These are phyloP conservation scores for Siphlonurus alternatus DNA, from an alignment of 2,888 invertebrate genomes.

Conservation along the genomic window DNA sequence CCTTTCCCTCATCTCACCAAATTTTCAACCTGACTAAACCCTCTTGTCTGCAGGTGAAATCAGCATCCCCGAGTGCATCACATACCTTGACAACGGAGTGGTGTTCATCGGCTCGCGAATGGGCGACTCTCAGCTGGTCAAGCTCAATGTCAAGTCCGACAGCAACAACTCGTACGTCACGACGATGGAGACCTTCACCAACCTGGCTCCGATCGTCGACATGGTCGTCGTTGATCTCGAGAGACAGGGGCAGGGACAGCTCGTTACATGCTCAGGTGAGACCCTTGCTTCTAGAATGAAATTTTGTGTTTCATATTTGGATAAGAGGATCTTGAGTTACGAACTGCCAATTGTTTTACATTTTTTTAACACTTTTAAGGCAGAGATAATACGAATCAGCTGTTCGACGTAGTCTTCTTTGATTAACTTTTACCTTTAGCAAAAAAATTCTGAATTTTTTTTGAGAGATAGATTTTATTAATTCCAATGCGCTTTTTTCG, in stretches of 20 bases:
- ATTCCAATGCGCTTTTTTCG: no score
- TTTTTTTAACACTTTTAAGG: not conserved
- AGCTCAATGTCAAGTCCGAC: constrained; percentile 68
- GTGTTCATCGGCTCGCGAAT: constrained; percentile 90
- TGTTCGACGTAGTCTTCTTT: no score
- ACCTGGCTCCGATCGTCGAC: constrained; percentile 93
- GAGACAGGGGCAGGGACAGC: constrained; percentile 90
- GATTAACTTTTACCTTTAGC: no score
- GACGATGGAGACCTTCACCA: constrained; percentile 91
- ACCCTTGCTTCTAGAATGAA: not conserved
- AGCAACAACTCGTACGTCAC: constrained; percentile 79
- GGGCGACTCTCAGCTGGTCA: constrained; percentile 91
- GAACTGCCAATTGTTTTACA: no score
- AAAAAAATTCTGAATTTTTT: no score
- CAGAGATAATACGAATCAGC: no score
- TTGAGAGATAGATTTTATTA: no score
- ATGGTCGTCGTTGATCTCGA: constrained; percentile 97
- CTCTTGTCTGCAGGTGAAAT: constrained; percentile 47
- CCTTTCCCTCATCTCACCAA: constrained; percentile 5
- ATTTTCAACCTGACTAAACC: constrained; percentile 1
- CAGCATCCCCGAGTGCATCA: constrained; percentile 91
- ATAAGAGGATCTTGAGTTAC: no score
- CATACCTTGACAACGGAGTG: constrained; percentile 96
- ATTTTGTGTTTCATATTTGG: not conserved
- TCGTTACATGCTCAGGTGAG: constrained; percentile 88